These are phyloP conservation scores for Eueides isabella DNA, from an alignment of 1,140 invertebrate species.

Conservation along the genomic window DNA sequence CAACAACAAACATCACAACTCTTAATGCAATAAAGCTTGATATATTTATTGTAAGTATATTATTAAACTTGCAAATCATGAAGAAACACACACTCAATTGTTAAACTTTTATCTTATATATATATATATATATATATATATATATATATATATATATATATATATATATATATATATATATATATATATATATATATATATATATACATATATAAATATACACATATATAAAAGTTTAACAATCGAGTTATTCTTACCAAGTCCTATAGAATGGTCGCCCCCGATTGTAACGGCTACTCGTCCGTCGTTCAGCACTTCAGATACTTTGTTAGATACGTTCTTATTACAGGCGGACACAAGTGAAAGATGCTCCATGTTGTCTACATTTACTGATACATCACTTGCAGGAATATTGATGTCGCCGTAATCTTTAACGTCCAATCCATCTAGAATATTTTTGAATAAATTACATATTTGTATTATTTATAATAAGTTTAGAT, in stretches of 20 bases:
- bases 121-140: no score
- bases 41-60: no score
- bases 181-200: no score
- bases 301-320: constrained; percentile 84
- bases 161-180: no score
- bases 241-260: constrained; percentile 80
- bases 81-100: no score
- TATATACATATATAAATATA: no score
- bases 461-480: neutral
- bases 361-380: constrained; percentile 85
- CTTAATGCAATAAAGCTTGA: no score
- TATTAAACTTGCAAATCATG: no score
- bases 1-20: no score
- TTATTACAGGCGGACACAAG: constrained; percentile 85
- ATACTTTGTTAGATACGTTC: constrained; percentile 84
- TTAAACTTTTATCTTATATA: no score
- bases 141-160: no score
- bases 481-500: neutral
- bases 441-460: constrained; percentile 67
- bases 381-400: constrained; percentile 63
- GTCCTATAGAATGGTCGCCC: constrained; percentile 95
- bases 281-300: constrained; percentile 87
- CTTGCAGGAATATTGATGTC: constrained; percentile 80
- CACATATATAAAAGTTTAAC: no score
- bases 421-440: constrained; percentile 88